These are phyloP conservation scores for Aradophagus sp. DNA, from an alignment of 1,140 invertebrate species.

Conservation along the genomic window DNA sequence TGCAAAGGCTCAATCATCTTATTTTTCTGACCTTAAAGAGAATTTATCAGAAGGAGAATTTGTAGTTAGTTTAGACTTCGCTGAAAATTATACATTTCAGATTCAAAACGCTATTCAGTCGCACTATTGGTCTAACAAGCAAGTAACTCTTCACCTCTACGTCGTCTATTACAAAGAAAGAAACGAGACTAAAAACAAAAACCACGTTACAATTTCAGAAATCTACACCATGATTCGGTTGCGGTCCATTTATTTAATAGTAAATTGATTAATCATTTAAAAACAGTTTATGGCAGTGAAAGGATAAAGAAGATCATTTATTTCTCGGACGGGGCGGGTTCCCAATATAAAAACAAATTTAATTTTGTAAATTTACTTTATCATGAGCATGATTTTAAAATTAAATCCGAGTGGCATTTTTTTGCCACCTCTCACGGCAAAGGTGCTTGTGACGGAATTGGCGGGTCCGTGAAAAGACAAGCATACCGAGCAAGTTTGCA, in stretches of 20 bases:
- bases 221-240: neutral
- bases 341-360: slow-evolving; percentile 1
- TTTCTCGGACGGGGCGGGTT: neutral
- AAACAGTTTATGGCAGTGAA: neutral
- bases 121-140: neutral
- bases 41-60: neutral
- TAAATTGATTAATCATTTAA: neutral
- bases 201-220: neutral
- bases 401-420: neutral
- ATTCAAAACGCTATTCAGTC: neutral
- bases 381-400: neutral
- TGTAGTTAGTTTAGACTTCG: neutral
- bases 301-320: neutral
- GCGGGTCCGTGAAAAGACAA: neutral
- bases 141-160: neutral
- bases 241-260: neutral
- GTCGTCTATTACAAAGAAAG: neutral
- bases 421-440: neutral
- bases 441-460: neutral
- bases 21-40: neutral
- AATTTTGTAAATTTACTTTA: neutral
- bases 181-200: neutral
- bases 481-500: neutral
- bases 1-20: neutral
- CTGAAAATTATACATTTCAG: neutral